These are phyloP conservation scores for Montipora foliosa DNA, from an alignment of 64 coral and sea anemone genomes.

Conservation along the genomic window DNA sequence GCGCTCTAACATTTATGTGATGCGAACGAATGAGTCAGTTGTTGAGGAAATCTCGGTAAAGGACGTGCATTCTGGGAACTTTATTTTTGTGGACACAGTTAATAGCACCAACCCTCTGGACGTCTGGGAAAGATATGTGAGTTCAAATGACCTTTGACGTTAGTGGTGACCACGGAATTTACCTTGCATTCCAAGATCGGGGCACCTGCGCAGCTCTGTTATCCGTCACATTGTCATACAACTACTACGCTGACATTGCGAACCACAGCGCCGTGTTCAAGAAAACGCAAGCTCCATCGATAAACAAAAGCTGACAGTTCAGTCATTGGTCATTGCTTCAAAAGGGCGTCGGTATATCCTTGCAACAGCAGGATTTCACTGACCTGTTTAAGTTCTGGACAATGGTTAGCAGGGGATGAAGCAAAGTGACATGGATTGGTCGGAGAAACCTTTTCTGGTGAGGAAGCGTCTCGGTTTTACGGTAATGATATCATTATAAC, in stretches of 20 bases:
- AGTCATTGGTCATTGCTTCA: constrained; percentile 43
- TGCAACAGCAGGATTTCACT: constrained; percentile 11
- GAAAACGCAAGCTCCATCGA: constrained; percentile 30
- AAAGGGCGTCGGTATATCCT: constrained; percentile 13
- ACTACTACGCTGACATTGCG: constrained; percentile 53
- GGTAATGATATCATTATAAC: no score
- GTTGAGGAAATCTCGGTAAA: constrained; percentile 27
- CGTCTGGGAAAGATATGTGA: background rate
- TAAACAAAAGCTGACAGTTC: background rate
- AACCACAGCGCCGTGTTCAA: constrained; percentile 48
- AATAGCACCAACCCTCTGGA: constrained; percentile 46
- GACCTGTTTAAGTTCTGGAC: constrained; percentile 59
- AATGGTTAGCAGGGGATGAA: constrained; percentile 41
- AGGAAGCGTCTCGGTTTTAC: background rate
- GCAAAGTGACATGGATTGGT: constrained; percentile 38
- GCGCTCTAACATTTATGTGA: constrained; percentile 47
- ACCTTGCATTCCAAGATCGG: constrained; percentile 75
- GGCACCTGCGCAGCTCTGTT: constrained; percentile 64
- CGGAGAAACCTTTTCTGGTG: constrained; percentile 42
- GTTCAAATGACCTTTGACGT: constrained; percentile 16
- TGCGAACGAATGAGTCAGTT: background rate
- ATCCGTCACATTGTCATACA: constrained; percentile 58
- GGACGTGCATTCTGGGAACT: constrained; percentile 30
- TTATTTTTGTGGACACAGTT: constrained; percentile 40
- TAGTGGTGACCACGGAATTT: constrained; percentile 8